Base-by-base conservation (phyloP, 2,113 vertebrate species). In the Nibea albiflora region DNA sequence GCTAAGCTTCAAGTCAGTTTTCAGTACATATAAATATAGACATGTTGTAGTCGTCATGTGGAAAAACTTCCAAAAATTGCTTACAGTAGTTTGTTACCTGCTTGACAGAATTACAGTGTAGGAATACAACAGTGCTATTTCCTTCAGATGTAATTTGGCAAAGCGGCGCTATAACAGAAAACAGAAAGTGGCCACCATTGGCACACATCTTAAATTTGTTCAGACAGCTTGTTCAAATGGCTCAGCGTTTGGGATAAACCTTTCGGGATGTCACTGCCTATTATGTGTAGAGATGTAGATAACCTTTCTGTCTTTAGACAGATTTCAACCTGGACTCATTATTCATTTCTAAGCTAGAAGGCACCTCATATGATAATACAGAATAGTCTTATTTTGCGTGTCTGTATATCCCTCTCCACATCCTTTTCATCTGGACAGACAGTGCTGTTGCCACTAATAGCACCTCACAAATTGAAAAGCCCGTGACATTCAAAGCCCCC, bases 191-290 rank as follows among this genome's bases (percentile, higher is more conserved):
- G 57, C 39, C 1, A 44, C 22, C 60, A 52, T 63, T 35, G 49
- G 16, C 15, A 20, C 31, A 58, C 8, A 57, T 39, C 7, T 52
- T 8, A 65, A 47, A 60, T 67, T 12, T 64, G 31, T 26, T 57
- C 16, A 57, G 19, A 57, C 19, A 26, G 44, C 57, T 50, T 56
- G 7, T 50, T 49, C 35, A 9, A 39, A 39, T 19, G 9, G 22
- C 26, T 54, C 11, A 50, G 20, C 10, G 24, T 66, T 82, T 57
- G 54, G 46, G 61, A 58, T 66, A 20, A 71, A 49, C 58, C 26
- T 74, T 42, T 20, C 10, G 31, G 24, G 49, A 68, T 63, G 64
- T 31, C 11, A 22, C 26, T 20, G 22, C 11, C n/a, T 61, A n/a
- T 61, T 69, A 53, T 9, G 46, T 71, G 31, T 15, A 22, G 50